Conservation (phyloP, 2,113 vertebrate species). For the Atrichornis clamosus region DNA sequence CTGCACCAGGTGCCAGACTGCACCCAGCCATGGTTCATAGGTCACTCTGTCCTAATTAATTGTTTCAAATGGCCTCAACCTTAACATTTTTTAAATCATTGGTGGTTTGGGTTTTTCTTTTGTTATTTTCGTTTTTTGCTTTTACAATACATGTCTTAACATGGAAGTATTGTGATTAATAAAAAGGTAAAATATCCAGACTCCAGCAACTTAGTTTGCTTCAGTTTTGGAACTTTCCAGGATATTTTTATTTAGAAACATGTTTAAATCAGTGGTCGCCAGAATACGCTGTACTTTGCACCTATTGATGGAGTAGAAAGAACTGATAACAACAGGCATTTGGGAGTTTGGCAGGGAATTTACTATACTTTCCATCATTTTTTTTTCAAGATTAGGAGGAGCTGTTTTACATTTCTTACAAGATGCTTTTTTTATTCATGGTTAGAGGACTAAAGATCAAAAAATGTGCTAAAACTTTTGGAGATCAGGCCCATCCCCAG, state of each 20-base stretch:
- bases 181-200: background rate
- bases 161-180: background rate
- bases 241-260: background rate
- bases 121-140: background rate
- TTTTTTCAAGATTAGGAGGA: background rate
- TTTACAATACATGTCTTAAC: background rate
- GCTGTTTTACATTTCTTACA: background rate
- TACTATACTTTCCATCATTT: background rate
- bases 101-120: background rate
- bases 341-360: background rate
- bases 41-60: background rate
- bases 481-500: background rate
- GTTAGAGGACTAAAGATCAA: constrained; percentile 10
- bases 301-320: background rate
- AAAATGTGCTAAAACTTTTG: constrained; percentile 11
- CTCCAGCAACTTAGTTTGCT: background rate
- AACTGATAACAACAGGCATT: background rate
- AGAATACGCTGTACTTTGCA: background rate
- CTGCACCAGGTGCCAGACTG: background rate
- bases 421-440: background rate
- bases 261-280: background rate
- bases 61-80: background rate
- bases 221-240: background rate
- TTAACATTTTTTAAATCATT: background rate
- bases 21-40: background rate